Conservation (phyloP, 2,113 vertebrate genomes). For the Labeo catla region DNA sequence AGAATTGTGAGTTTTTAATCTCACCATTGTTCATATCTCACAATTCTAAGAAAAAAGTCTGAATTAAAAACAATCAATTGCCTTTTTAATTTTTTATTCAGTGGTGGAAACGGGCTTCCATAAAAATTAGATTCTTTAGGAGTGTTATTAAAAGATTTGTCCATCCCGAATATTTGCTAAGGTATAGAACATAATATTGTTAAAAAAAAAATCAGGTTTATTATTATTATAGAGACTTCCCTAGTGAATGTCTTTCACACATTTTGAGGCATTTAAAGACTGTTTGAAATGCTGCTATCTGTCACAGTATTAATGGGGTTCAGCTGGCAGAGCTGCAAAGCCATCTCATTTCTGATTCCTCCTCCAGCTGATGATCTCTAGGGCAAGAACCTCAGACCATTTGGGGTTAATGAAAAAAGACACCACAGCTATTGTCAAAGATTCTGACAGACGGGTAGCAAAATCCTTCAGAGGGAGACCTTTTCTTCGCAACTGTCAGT, state of each 20-base stretch:
- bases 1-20: too few relatives aligned
- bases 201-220: neutral
- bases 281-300: slow-evolving; percentile 50
- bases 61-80: too few relatives aligned
- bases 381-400: neutral
- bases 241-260: slow-evolving; percentile 17
- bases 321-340: slow-evolving; percentile 47
- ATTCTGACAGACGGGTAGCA: slow-evolving; percentile 9
- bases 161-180: neutral
- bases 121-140: neutral
- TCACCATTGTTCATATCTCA: too few relatives aligned
- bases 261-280: slow-evolving; percentile 12
- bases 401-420: slow-evolving; percentile 45
- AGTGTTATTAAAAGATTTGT: neutral
- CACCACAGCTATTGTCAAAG: neutral
- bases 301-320: slow-evolving; percentile 20
- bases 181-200: neutral
- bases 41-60: too few relatives aligned
- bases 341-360: slow-evolving; percentile 33
- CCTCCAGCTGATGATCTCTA: slow-evolving; percentile 25
- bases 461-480: slow-evolving; percentile 9
- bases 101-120: too few relatives aligned
- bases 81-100: too few relatives aligned
- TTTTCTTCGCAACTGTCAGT: neutral
- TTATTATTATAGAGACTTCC: neutral